phyloP scores from a whole-genome alignment of 2,797 vertebrate genomes.

The Perodicticus potto region DNA sequence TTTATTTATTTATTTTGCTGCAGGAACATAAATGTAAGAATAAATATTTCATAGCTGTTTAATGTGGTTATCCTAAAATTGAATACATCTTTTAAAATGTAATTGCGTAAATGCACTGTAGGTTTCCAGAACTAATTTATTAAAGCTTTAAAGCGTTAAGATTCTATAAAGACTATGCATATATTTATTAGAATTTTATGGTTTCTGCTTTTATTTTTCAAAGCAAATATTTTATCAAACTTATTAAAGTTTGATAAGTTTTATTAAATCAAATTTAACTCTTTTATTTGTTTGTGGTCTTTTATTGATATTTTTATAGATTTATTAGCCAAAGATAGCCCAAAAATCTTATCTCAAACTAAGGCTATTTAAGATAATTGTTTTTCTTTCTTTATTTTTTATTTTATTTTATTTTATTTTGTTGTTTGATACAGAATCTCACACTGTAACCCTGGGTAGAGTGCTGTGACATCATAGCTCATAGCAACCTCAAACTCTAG shows the following conservation, averaged over 20 bases:
- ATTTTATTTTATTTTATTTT: background rate
- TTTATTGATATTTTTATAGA: slow-evolving; percentile 55
- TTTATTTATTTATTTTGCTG: slow-evolving; percentile 34
- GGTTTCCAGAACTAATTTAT: slow-evolving; percentile 58
- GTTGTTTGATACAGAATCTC: too few relatives aligned
- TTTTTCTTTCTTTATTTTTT: background rate
- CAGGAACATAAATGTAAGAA: slow-evolving; percentile 60
- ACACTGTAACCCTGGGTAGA: too few relatives aligned
- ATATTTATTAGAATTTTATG: slow-evolving; percentile 55
- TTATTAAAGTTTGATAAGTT: too few relatives aligned
- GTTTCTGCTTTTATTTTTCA: slow-evolving; percentile 61
- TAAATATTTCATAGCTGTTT: slow-evolving; percentile 60
- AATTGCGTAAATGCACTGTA: slow-evolving; percentile 44
- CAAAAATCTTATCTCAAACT: background rate
- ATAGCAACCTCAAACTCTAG: too few relatives aligned
- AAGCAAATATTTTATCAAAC: slow-evolving; percentile 34
- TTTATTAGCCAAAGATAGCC: background rate
- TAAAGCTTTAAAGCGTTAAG: slow-evolving; percentile 16
- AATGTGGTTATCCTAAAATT: slow-evolving; percentile 63
- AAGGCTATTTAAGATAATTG: slow-evolving; percentile 22
- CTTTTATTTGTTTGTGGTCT: slow-evolving; percentile 27
- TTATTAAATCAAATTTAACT: slow-evolving; percentile 3
- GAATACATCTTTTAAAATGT: slow-evolving; percentile 45
- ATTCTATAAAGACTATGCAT: slow-evolving; percentile 3
- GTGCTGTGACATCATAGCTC: too few relatives aligned